Percentiles rank a stretch among this genome's conserved stretches.
Conservation (phyloP, 2,888 invertebrate genomes). For the Dicyrtoma fusca region DNA sequence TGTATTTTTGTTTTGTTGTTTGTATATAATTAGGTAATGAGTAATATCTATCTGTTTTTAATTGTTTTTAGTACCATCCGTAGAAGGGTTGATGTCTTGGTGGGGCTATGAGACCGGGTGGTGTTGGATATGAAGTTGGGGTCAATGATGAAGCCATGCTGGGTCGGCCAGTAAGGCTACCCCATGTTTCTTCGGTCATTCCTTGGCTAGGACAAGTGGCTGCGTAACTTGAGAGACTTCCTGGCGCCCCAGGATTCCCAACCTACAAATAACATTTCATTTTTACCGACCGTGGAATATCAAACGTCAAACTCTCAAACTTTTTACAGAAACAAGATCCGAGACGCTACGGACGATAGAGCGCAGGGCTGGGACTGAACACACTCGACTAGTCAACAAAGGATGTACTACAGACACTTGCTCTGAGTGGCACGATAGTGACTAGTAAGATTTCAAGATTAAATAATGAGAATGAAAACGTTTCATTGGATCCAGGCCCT, state of each 20-base stretch:
- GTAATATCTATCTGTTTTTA: slow-evolving; percentile 4
- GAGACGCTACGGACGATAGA: neutral
- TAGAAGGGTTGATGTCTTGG: slow-evolving; percentile 55
- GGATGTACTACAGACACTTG: neutral
- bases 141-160: slow-evolving; percentile 53
- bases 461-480: slow-evolving; percentile 13
- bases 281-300: neutral
- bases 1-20: neutral
- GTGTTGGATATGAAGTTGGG: slow-evolving; percentile 53
- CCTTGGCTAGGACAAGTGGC: slow-evolving; percentile 50
- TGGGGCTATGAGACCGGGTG: slow-evolving; percentile 52
- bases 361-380: no score
- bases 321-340: neutral
- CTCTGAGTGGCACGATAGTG: no score
- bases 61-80: slow-evolving; percentile 51
- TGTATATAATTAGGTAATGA: neutral
- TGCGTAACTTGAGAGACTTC: slow-evolving; percentile 48
- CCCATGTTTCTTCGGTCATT: slow-evolving; percentile 55
- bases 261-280: slow-evolving; percentile 14
- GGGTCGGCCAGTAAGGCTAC: slow-evolving; percentile 49
- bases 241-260: slow-evolving; percentile 38
- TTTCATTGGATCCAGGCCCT: neutral
- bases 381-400: neutral
- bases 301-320: neutral
- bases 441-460: slow-evolving; percentile 5